Conservation (phyloP, 2,888 invertebrate species). For the Philhelius pedissequus region DNA sequence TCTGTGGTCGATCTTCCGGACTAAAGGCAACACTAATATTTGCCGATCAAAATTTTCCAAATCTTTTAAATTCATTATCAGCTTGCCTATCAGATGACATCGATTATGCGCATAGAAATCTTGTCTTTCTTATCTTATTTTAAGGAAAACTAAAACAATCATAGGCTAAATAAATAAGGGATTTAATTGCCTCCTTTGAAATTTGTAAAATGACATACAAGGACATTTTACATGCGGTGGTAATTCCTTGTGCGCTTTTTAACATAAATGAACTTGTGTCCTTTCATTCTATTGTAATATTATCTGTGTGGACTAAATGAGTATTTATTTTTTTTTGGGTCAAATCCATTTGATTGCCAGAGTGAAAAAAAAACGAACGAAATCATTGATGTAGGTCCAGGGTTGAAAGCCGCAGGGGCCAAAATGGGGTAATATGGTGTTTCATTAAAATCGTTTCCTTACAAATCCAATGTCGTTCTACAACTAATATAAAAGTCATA, state of each 20-base stretch:
- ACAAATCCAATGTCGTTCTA: background rate
- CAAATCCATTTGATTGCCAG: background rate
- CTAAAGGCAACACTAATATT: too few relatives aligned
- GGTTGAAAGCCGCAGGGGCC: background rate
- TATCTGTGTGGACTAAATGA: background rate
- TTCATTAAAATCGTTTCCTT: background rate
- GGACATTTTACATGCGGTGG: background rate
- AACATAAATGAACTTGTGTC: background rate
- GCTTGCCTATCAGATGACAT: too few relatives aligned
- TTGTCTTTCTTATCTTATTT: too few relatives aligned
- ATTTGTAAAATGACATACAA: background rate
- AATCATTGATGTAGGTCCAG: slow-evolving; percentile 12
- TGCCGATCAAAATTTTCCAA: too few relatives aligned
- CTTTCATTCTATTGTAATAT: background rate
- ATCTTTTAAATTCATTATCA: too few relatives aligned
- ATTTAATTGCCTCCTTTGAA: background rate
- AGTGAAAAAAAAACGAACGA: slow-evolving; percentile 19
- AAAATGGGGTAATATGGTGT: background rate
- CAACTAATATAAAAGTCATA: background rate
- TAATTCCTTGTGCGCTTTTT: background rate
- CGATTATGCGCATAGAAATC: too few relatives aligned
- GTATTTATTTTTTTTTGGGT: background rate
- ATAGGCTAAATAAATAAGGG: too few relatives aligned
- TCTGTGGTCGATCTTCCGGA: too few relatives aligned
- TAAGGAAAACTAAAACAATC: too few relatives aligned